Evolutionary conservation across 1,140 invertebrate genomes (phyloP), one percentile per base, ranked within the genome.

Genomic region (Hylaeus volcanicus): DNA sequence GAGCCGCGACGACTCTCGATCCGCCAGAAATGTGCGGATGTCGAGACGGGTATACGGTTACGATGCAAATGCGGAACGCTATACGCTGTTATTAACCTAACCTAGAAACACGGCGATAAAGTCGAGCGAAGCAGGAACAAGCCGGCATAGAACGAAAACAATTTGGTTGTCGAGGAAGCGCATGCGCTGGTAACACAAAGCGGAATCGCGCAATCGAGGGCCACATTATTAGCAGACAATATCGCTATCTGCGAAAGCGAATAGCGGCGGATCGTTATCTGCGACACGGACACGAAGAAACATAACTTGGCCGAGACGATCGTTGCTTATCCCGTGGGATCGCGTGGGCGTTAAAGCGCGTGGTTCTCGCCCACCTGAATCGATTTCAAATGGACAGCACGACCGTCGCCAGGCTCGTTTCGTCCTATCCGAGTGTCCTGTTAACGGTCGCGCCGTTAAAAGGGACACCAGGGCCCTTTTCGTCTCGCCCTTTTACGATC

Each of bases 331-430:
- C 86, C 85, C 63, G 82, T 51, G 69, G 74, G 71, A 82, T 88
- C 74, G 83, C 83, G 86, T 88, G 74, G 86, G 86, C 69, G 86
- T 87, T 78, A 74, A 85, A 87, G 86, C 82, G 83, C 83, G 75
- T 73, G 86, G 39, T 87, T 77, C 69, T 85, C 86, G 86, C 86
- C 86, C 86, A 88, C 86, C 72, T 79, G 79, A 85, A 87, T 88
- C 86, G 86, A 88, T 88, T 88, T 64, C 68, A 41, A 86, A 87
- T 76, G 86, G 74, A 87, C 82, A 81, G 45, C 58, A 56, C 60
- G 71, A 72, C 37, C 41, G 53, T 75, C 41, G 51, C 43, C 9
- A 39, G 63, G 55, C 61, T 75, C 82, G 64, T 86, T 87, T 72
- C 72, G 76, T 55, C 72, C 82, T 86, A 82, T 87, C 60, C 64